Evolutionary conservation across 2,888 invertebrate genomes (phyloP), one percentile per base, ranked within the genome.

Genomic region (Caradrina kadenii): DNA sequence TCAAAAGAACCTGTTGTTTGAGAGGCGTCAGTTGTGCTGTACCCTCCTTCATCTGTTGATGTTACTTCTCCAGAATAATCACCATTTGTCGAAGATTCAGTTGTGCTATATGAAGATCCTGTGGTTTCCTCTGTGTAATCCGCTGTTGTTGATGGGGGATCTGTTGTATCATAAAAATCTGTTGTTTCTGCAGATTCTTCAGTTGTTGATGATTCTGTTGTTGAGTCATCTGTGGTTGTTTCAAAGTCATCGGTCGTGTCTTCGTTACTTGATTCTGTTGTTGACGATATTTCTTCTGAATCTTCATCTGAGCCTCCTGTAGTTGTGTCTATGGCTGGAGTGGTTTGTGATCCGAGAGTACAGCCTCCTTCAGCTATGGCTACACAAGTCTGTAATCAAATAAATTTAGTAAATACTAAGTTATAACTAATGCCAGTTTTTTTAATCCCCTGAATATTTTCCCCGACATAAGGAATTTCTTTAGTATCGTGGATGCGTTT

Each of bases 301-400:
- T 15, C 45, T 0, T 50, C 50, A 1, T 49, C 42, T 15, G 76
- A 42, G 15, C 48, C 50, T 8, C 11, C 39, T 11, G 72, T 45
- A 1, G 63, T 77, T n/a, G 48, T 62, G 26, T 49, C 63, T 60
- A 21, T 0, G n/a, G 53, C 42, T 56, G 70, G 56, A 11, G 70
- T 68, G 0, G 76, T 72, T 63, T 49, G 59, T 17, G 66, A 26
- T 1, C 71, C 67, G 0, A 77, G 54, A 2, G 80, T 80, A n/a
- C 80, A 80, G 1, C 80, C 80, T 13, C 80, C 80, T 62, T 73
- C 77, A 5, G 66, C 55, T 26, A 80, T 80, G 3, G 19, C 58
- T 0, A 71, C 62, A 17, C 80, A 80, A 1, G 19, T 52, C 80
- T 80, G 63, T 21, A 76, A 80, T 31, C 10, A 21, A 45, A 17